Percentiles rank a stretch among this genome's conserved stretches.
These are phyloP conservation scores for Apodemus speciosus DNA, from an alignment of 2,113 vertebrate species.

Conservation along the genomic window DNA sequence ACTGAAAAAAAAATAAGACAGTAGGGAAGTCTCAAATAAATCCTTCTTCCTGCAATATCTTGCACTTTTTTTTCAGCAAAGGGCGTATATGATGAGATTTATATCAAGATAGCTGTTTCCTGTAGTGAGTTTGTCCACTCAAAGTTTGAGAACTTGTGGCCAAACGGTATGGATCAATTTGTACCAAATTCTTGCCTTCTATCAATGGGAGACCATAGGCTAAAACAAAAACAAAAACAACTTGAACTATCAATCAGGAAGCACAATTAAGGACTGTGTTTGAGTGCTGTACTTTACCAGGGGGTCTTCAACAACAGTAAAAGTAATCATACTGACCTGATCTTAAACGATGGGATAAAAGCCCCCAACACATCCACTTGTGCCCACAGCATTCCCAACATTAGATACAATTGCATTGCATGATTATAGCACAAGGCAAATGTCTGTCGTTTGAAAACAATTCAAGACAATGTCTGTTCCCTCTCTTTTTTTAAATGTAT, in stretches of 20 bases:
- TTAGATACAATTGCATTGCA: background rate
- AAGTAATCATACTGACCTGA: background rate
- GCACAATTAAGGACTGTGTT: background rate
- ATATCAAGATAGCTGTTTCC: background rate
- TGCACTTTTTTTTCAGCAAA: background rate
- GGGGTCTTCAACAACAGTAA: constrained; percentile 3
- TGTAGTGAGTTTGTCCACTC: background rate
- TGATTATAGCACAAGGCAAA: background rate
- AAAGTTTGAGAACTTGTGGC: background rate
- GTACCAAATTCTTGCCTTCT: background rate
- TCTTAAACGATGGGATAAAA: background rate
- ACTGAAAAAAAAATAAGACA: constrained; percentile 11
- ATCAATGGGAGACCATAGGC: background rate
- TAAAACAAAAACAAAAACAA: constrained; percentile 18
- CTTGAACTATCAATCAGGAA: constrained; percentile 13
- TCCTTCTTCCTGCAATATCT: background rate
- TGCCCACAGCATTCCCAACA: background rate
- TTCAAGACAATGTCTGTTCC: background rate
- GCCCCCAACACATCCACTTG: background rate
- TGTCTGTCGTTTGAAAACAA: constrained; percentile 10
- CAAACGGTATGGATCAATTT: background rate
- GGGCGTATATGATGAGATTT: background rate
- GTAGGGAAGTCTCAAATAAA: background rate
- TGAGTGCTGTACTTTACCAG: constrained; percentile 6
- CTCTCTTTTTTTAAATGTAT: background rate